Conservation (phyloP, 2,113 vertebrate genomes). For the Esox niger region DNA sequence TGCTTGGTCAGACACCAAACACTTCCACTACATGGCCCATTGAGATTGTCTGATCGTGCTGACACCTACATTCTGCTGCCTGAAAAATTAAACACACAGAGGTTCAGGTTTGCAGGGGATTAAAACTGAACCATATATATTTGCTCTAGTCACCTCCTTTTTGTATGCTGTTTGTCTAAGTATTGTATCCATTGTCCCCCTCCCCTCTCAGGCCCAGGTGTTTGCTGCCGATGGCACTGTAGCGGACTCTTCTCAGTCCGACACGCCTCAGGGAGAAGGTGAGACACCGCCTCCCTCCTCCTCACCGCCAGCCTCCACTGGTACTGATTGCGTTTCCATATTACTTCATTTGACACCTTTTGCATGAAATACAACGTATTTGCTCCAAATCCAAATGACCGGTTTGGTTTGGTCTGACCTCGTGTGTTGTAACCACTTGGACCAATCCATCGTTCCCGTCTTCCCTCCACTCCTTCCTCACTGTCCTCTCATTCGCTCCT, state of each 20-base stretch:
- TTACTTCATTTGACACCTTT: neutral
- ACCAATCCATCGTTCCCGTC: neutral
- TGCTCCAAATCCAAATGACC: too few relatives aligned
- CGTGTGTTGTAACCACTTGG: too few relatives aligned
- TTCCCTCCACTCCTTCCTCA: neutral
- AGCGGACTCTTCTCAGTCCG: constrained; percentile 82
- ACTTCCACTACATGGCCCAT: too few relatives aligned
- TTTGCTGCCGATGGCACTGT: constrained; percentile 85
- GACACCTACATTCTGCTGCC: too few relatives aligned
- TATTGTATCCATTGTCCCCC: constrained; percentile 2
- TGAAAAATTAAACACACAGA: too few relatives aligned
- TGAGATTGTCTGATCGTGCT: too few relatives aligned
- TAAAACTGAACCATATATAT: neutral
- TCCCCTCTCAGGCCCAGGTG: constrained; percentile 79
- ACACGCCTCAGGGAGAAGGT: constrained; percentile 89
- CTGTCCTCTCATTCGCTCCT: neutral
- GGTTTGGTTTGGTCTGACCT: too few relatives aligned
- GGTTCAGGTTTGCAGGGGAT: too few relatives aligned
- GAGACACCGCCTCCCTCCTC: constrained; percentile 20
- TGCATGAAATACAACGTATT: too few relatives aligned
- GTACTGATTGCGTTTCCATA: neutral
- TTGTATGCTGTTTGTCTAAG: neutral
- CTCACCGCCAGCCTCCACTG: neutral
- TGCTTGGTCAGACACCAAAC: too few relatives aligned
- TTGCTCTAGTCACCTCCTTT: too few relatives aligned